Evolutionary conservation across 37 sponge, comb jelly and placozoan species (phyloP).

Genomic region (Beroe ovata): DNA sequence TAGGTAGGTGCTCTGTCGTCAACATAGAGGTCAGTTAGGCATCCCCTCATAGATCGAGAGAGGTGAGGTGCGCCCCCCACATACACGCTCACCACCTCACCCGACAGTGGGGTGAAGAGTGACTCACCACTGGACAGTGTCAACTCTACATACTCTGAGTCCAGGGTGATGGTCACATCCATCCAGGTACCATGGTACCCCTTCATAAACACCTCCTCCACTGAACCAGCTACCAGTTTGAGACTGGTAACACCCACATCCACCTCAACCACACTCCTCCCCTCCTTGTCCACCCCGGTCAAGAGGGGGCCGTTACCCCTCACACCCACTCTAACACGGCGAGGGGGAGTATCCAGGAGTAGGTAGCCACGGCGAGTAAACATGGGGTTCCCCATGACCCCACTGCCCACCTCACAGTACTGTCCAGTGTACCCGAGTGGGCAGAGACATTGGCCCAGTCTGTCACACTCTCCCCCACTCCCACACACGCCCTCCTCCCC

Average conservation of each 20-base stretch:
- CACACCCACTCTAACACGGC: neutral
- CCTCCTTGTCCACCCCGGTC: neutral
- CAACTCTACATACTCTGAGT: neutral
- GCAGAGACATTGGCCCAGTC: constrained; percentile 9
- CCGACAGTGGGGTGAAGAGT: neutral
- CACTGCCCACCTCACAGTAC: neutral
- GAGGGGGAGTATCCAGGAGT: neutral
- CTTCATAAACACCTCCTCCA: neutral
- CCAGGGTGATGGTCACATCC: neutral
- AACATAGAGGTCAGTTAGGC: constrained; percentile 13
- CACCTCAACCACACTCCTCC: neutral
- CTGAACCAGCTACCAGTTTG: neutral
- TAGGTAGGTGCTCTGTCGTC: neutral
- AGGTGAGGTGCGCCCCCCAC: neutral
- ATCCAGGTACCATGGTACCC: constrained; percentile 20
- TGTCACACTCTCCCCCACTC: constrained; percentile 4
- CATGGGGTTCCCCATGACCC: neutral
- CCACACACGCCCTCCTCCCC: neutral
- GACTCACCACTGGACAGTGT: neutral
- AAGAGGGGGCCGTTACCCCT: constrained; percentile 11
- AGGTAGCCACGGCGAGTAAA: constrained; percentile 5
- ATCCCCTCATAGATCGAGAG: neutral
- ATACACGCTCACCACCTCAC: neutral
- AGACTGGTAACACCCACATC: neutral
- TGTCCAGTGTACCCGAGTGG: neutral